Base-by-base conservation (phyloP, 2,113 vertebrate genomes). In the Sigmodon hispidus region DNA sequence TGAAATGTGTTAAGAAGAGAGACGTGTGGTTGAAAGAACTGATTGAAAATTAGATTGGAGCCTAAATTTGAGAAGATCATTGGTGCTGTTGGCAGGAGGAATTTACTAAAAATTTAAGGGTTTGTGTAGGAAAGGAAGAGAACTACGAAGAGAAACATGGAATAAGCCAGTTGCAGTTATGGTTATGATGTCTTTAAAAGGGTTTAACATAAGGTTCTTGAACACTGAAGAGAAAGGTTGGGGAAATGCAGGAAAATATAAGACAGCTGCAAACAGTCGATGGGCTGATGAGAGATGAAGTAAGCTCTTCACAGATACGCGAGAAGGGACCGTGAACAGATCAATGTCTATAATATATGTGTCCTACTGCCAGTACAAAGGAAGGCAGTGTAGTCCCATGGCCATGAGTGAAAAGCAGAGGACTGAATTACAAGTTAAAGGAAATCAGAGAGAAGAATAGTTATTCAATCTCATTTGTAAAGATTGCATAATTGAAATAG, bases 201-300 rank as follows among this genome's bases (percentile, higher is more conserved):
- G 16, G 43, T 17, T 48, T 52, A 29, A 43, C 2, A 9, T 3
- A 26, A 8, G 8, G 17, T 29, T 79, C 7, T 57, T 24, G 19
- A 40, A 13, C 22, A 15, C 8, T 45, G 34, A 1, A n/a, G 34
- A 8, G 36, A 65, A 84, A 40, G 10, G 34, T 17, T 34, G 1
- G 45, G 31, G 40, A 24, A 34, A 36, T 1, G 3, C 0, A 1
- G 9, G 40, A 29, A 43, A 13, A 50, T 10, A 29, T 40, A 52
- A 50, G 4, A 36, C 0, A 76, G 36, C 26, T 26, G 22, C 1
- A 26, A 70, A 24, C 0, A 31, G n/a, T 65, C 12, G 22, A 72
- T 19, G 34, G 43, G 9, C 22, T 52, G 50, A 45, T 1, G 3
- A 31, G 24, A 2, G 16, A n/a, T 6, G 19, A 59, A 3, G 7